A percentile compares a stretch with the other conserved stretches of the same genome.
phyloP scores from a whole-genome alignment of 1,140 invertebrate species.

The Galleria mellonella region DNA sequence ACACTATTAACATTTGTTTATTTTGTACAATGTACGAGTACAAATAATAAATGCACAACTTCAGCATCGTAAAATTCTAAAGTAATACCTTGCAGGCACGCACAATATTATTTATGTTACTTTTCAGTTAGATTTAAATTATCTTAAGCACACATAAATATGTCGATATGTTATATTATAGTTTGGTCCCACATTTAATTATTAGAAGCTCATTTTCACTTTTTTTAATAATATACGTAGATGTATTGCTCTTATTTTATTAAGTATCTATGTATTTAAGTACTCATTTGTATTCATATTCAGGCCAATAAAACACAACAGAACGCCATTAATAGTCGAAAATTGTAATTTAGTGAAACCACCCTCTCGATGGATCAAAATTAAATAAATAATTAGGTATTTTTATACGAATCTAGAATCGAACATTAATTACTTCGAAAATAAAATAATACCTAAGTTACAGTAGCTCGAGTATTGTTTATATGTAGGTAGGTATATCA shows the following conservation, averaged over 20 bases:
- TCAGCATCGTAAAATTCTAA: conserved; percentile 62
- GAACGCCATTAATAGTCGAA: neutral
- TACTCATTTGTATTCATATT: neutral
- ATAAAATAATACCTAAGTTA: too few relatives aligned
- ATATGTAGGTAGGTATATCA: too few relatives aligned
- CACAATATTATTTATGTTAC: conserved; percentile 23
- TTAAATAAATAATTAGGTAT: too few relatives aligned
- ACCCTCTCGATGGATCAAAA: too few relatives aligned
- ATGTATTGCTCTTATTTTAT: too few relatives aligned
- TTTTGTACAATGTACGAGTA: conserved; percentile 68
- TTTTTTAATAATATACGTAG: too few relatives aligned
- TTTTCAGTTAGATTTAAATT: conserved; percentile 19
- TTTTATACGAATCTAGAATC: too few relatives aligned
- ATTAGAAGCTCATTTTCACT: conserved; percentile 24
- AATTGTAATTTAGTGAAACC: too few relatives aligned
- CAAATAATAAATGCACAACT: conserved; percentile 73
- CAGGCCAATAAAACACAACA: neutral
- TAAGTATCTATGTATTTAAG: too few relatives aligned
- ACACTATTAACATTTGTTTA: conserved; percentile 55
- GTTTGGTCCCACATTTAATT: conserved; percentile 52
- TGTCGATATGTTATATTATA: conserved; percentile 18
- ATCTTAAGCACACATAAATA: conserved; percentile 20
- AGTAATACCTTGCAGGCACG: conserved; percentile 33
- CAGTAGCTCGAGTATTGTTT: too few relatives aligned
- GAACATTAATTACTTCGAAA: too few relatives aligned